Base-by-base conservation (phyloP, 2,113 vertebrate species). In the Burhinus bistriatus region DNA sequence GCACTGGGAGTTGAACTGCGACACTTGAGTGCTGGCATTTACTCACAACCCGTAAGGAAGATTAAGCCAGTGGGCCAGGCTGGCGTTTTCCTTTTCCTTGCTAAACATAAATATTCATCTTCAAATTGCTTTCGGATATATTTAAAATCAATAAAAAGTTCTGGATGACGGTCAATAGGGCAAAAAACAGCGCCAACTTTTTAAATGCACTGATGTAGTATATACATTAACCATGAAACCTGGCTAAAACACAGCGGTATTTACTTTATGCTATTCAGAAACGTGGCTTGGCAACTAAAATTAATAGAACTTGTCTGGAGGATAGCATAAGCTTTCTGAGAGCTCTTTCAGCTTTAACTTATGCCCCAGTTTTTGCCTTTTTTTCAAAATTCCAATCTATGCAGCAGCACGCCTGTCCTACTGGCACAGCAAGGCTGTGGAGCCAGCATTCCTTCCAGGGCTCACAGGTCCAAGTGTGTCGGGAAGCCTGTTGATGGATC, bases 241-340 rank as follows among this genome's bases (percentile, higher is more conserved):
- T 61, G 75, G 83, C 61, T 93, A 90, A 92, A 93, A 91, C 94
- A 90, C 59, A 95, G 75, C 58, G 86, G 68, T 90, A 90, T 96
- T 97, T 96, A 94, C 65, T 93, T 96, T 83, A 92, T 94, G 72
- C 79, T 73, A 70, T 83, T 94, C 90, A 95, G 93, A 98, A 96
- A 92, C 12, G 8, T 87, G 83, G 71, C 58, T 94, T 97, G 89
- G 93, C 16, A 5, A 87, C 83, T 75, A 89, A 87, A 97, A 97
- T 92, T 66, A 96, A 96, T 54, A 91, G 81, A 71, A 84, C n/a
- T 57, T 47, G 92, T 91, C 96, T 94, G 61, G 61, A 86, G 64
- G 83, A 84, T 72, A 93, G 92, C n/a, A 73, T 26, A 52, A 66
- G 38, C 64, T 94, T 95, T 94, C 68, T 90, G 91, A 92, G 94